phyloP scores from a whole-genome alignment of 2,113 vertebrate species.

The Galeopterus variegatus region DNA sequence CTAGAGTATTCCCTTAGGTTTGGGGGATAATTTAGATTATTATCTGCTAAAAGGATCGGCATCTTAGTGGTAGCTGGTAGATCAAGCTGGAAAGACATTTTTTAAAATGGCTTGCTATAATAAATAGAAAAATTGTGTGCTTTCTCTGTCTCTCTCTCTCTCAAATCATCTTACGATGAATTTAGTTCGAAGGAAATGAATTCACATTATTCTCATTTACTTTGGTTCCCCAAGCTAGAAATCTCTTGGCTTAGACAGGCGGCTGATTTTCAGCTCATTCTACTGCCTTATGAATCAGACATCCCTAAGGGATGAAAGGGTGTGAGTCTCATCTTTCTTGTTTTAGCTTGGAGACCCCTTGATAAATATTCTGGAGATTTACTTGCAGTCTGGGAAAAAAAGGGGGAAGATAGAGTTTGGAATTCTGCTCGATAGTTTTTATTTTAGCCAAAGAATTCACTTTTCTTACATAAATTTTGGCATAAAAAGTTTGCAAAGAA shows the following conservation, averaged over 20 bases:
- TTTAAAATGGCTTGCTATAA: conserved; percentile 9
- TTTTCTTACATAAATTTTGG: not conserved
- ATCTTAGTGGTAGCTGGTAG: conserved; percentile 36
- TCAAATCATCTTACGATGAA: not conserved
- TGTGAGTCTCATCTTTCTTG: not conserved
- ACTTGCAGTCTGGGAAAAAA: not conserved
- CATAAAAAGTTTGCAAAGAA: not conserved
- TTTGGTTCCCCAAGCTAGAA: not conserved
- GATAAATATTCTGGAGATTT: not conserved
- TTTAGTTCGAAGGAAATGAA: conserved; percentile 65
- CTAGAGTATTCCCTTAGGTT: not conserved
- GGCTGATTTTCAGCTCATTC: not conserved
- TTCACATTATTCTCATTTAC: conserved; percentile 38
- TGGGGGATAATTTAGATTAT: conserved; percentile 33
- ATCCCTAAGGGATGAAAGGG: not conserved
- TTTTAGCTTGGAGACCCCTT: not conserved
- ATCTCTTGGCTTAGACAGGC: not conserved
- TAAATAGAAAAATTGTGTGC: conserved; percentile 58
- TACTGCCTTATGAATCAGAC: not conserved
- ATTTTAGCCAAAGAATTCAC: conserved; percentile 27
- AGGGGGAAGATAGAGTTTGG: not conserved
- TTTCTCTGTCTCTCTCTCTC: conserved; percentile 53
- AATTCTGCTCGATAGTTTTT: not conserved
- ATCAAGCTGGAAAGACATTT: conserved; percentile 2
- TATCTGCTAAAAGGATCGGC: conserved; percentile 49